Evolutionary conservation across 2,888 invertebrate species (phyloP).

Genomic region (Dermolepida albohirtum): DNA sequence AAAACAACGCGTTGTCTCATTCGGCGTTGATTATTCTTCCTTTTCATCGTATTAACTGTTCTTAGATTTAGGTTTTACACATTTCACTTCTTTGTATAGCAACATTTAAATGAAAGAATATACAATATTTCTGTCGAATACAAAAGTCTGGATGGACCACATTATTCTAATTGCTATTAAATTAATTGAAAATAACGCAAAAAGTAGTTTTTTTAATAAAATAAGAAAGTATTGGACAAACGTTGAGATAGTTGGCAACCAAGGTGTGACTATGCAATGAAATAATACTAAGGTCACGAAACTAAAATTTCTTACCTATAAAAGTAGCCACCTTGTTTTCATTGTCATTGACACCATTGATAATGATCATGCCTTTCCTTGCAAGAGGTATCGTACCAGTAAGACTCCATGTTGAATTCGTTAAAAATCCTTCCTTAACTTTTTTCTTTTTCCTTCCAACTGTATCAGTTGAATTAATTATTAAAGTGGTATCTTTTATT

Average conservation of each 20-base stretch:
- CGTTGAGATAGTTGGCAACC: slow-evolving; percentile 41
- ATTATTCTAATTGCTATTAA: too few relatives aligned
- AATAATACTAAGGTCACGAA: slow-evolving; percentile 12
- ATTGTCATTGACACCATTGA: slow-evolving; percentile 53
- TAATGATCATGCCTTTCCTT: slow-evolving; percentile 54
- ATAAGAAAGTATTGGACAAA: not conserved
- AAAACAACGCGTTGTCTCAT: too few relatives aligned
- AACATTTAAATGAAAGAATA: too few relatives aligned
- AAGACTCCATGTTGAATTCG: slow-evolving; percentile 54
- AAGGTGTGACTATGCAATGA: slow-evolving; percentile 19
- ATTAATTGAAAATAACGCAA: too few relatives aligned
- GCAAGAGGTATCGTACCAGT: slow-evolving; percentile 54
- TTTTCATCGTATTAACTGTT: too few relatives aligned
- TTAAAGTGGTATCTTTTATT: slow-evolving; percentile 15
- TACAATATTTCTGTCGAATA: too few relatives aligned
- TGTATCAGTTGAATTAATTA: slow-evolving; percentile 40
- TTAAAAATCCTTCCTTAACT: slow-evolving; percentile 54
- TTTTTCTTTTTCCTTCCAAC: slow-evolving; percentile 45
- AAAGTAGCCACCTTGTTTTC: slow-evolving; percentile 56
- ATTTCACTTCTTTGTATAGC: too few relatives aligned
- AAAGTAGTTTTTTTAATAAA: too few relatives aligned
- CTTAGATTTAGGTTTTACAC: too few relatives aligned
- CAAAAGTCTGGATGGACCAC: too few relatives aligned
- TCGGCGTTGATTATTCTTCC: too few relatives aligned
- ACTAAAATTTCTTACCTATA: slow-evolving; percentile 53